Base-by-base conservation (phyloP, 2,888 invertebrate species). In the Machimus atricapillus region DNA sequence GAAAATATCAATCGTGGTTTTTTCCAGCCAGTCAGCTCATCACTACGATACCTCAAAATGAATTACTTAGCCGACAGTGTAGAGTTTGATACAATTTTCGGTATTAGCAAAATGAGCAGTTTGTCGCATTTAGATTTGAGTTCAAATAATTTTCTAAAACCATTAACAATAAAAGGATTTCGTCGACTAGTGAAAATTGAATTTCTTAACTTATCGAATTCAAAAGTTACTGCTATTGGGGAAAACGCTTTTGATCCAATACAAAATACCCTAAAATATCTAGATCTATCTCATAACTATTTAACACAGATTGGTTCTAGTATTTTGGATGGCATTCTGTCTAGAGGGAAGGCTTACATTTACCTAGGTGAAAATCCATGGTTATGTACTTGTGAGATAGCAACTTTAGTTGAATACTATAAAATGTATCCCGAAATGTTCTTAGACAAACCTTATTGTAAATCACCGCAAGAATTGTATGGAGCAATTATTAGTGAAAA, bases 11-110 rank as follows among this genome's bases (percentile, higher is more conserved):
- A 89, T 74, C 83, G 90, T 27, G 89, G 90, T 2, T 90, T 92
- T 43, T 89, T 92, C 73, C 92, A 91, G 74, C 91, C 92, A 0
- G 90, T 92, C 0, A 91, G 91, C 86, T 86, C 89, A 1, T 90
- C 91, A 0, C 88, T 92, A 2, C 87, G 87, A 0, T 89, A 89
- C 19, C 86, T 92, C 3, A 88, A 87, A n/a, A 73, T 92, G 1
- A 90, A 90, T 87, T 89, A 89, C 1, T 89, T 90, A 16, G 85
- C 91, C 0, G 16, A 12, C 0, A 88, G 91, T 2, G 52, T 87
- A 0, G 89, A 90, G 23, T 86, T 89, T 9, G 86, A 88, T 0
- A 90, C 89, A 46, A 79, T 90, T 3, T 91, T 92, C 66, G 90
- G 90, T 6, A 89, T 90, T 3, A 90, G 90, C 16, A 46, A 79